Evolutionary conservation across 1,140 invertebrate species (phyloP).

Genomic region (Drosophila asahinai): DNA sequence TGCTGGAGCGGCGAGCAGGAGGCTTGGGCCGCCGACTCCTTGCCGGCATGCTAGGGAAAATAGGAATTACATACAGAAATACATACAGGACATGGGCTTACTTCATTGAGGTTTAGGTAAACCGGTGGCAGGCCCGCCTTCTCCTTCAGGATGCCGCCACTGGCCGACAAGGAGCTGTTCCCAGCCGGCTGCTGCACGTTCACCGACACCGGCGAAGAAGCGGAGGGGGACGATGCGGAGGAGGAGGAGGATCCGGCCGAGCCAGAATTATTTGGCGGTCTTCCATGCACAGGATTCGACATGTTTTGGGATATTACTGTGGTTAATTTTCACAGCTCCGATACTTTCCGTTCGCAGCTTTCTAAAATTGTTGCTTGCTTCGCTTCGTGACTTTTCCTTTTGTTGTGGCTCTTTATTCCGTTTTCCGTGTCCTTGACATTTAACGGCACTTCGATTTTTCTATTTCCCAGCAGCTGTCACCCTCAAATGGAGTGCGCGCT

Average conservation of each 20-base stretch:
- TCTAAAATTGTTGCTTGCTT: conserved; percentile 6
- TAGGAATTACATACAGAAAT: background rate
- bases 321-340: background rate
- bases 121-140: conserved; percentile 40
- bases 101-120: conserved; percentile 50
- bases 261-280: conserved; percentile 31
- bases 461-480: conserved; percentile 12
- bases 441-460: conserved; percentile 70
- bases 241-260: conserved; percentile 7
- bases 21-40: conserved; percentile 23
- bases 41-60: conserved; percentile 22
- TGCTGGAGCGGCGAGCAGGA: conserved; percentile 7
- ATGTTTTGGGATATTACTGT: conserved; percentile 6
- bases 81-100: background rate
- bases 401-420: conserved; percentile 41
- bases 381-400: conserved; percentile 6
- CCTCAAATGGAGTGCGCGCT: background rate
- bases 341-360: background rate
- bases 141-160: conserved; percentile 24
- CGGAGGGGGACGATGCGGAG: background rate
- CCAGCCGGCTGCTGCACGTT: conserved; percentile 29
- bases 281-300: conserved; percentile 45
- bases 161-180: conserved; percentile 2
- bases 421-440: conserved; percentile 73
- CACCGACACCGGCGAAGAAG: conserved; percentile 20